Evolutionary conservation across 1,140 invertebrate genomes (phyloP).

Genomic region (Formica exsecta): DNA sequence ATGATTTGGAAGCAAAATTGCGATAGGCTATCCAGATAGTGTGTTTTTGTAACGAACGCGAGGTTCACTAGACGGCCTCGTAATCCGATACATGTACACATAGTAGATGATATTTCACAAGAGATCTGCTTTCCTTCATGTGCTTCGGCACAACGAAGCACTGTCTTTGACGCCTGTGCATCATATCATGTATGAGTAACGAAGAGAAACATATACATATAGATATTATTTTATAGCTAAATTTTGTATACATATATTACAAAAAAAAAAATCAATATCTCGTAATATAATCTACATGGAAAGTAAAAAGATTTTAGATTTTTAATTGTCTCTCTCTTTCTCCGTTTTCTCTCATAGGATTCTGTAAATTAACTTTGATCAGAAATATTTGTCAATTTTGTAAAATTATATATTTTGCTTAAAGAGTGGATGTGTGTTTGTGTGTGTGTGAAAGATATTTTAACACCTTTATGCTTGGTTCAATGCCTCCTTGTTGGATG

Average conservation of each 20-base stretch:
- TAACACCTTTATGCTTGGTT: background rate
- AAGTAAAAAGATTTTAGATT: background rate
- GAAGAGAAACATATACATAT: background rate
- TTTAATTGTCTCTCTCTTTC: background rate
- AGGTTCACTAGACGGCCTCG: constrained; percentile 54
- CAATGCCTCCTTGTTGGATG: background rate
- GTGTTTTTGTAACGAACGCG: constrained; percentile 61
- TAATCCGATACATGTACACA: constrained; percentile 57
- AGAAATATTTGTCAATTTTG: constrained; percentile 4
- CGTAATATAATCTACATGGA: background rate
- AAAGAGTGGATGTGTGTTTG: background rate
- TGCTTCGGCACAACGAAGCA: constrained; percentile 33
- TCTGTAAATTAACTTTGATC: background rate
- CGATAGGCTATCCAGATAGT: constrained; percentile 14
- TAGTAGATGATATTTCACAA: constrained; percentile 50
- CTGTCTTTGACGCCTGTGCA: constrained; percentile 24
- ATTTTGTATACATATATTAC: constrained; percentile 1
- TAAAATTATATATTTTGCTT: background rate
- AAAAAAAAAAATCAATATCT: constrained; percentile 4
- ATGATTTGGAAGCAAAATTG: constrained; percentile 38
- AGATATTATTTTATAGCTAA: constrained; percentile 24
- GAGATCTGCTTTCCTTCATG: constrained; percentile 56
- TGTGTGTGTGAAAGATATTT: background rate
- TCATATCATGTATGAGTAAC: constrained; percentile 39
- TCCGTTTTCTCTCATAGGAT: background rate